phyloP scores from a whole-genome alignment of 92 coral and sea anemone species.

The Umimayanthus chanpuru region DNA sequence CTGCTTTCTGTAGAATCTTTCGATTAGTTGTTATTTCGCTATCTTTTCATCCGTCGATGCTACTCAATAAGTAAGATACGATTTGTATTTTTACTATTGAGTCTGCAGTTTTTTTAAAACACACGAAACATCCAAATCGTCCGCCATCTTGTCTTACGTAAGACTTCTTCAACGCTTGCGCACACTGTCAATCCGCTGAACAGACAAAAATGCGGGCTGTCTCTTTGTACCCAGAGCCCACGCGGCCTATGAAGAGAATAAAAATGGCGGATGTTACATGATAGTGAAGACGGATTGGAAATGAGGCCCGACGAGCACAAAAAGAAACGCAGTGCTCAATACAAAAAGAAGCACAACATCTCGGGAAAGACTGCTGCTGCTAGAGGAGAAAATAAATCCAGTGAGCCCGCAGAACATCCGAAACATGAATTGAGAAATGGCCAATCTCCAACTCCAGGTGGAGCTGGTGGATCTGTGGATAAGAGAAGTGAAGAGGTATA shows the following conservation, averaged over 20 bases:
- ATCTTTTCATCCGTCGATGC: no score
- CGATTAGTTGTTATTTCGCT: no score
- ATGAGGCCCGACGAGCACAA: constrained; percentile 99
- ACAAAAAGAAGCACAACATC: constrained; percentile 95
- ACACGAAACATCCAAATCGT: background rate
- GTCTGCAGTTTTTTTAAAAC: background rate
- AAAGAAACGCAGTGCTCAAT: constrained; percentile 84
- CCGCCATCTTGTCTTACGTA: constrained; percentile 54
- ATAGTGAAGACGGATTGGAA: background rate
- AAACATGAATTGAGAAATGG: constrained; percentile 4
- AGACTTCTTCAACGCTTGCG: constrained; percentile 32
- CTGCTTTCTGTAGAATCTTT: no score
- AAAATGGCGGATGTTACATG: background rate
- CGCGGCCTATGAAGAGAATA: constrained; percentile 14
- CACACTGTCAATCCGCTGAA: background rate
- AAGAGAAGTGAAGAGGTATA: constrained; percentile 6
- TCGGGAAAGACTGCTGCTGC: constrained; percentile 57
- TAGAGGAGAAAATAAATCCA: constrained; percentile 34
- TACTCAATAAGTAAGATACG: no score
- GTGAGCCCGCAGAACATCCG: constrained; percentile 5
- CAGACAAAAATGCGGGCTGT: no score
- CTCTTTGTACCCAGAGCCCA: background rate
- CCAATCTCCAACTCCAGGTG: background rate
- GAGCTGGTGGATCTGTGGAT: background rate
- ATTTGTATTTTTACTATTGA: no score